Conservation (phyloP, 2,888 invertebrate species). For the Ganaspis brasiliensis region DNA sequence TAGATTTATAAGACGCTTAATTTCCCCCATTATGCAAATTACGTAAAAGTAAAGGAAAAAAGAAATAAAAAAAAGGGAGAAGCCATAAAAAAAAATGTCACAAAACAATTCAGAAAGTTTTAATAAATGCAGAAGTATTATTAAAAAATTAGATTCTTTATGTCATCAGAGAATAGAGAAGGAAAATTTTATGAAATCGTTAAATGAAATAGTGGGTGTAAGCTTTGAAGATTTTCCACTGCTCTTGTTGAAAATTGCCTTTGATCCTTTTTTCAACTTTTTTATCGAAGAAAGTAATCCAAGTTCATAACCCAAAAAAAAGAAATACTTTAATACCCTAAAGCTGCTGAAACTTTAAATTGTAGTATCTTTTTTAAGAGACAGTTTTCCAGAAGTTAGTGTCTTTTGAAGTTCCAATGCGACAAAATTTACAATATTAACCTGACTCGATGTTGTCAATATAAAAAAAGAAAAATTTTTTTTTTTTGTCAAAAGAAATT, state of each 20-base stretch:
- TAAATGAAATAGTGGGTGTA: slow-evolving; percentile 2
- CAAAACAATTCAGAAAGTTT: too few species aligned
- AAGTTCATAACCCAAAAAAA: background rate
- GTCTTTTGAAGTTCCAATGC: background rate
- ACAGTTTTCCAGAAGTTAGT: background rate
- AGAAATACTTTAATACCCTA: background rate
- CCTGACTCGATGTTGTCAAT: background rate
- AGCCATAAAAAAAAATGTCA: background rate
- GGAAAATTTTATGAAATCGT: slow-evolving; percentile 5
- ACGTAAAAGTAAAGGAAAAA: background rate
- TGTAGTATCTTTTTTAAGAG: slow-evolving; percentile 4
- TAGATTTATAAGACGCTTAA: background rate
- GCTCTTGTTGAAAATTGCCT: background rate
- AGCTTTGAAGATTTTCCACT: background rate
- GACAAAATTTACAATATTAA: background rate
- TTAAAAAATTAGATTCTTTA: background rate
- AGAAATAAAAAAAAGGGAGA: background rate
- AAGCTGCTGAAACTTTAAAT: slow-evolving; percentile 18
- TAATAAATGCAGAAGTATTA: too few species aligned
- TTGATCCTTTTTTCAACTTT: background rate
- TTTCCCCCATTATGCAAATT: background rate
- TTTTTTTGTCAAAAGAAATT: background rate
- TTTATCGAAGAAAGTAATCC: background rate
- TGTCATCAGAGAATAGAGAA: background rate
- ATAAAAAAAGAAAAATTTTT: background rate